phyloP scores from a whole-genome alignment of 2,113 vertebrate genomes.

The Limanda limanda region DNA sequence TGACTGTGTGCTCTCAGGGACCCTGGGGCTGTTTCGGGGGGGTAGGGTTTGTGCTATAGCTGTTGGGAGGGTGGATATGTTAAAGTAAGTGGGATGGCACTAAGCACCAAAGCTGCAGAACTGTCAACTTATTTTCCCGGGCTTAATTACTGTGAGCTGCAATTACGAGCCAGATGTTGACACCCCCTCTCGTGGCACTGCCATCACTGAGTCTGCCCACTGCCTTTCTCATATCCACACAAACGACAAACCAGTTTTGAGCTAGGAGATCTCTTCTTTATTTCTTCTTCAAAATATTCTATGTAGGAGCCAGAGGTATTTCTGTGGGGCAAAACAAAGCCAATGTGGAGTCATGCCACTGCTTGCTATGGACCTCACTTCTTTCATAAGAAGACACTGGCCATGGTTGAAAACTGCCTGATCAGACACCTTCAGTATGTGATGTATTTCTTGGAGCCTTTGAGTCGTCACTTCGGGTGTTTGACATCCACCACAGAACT shows the following conservation, averaged over 20 bases:
- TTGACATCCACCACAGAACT: not conserved
- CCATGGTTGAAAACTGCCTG: not conserved
- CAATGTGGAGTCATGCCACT: not conserved
- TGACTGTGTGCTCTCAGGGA: not conserved
- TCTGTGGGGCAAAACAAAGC: no score
- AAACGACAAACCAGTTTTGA: not conserved
- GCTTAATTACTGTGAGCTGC: slow-evolving; percentile 89
- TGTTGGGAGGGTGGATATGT: not conserved
- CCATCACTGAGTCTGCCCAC: slow-evolving; percentile 29
- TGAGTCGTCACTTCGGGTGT: not conserved
- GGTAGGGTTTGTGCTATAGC: not conserved
- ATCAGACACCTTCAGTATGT: no score
- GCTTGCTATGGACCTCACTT: not conserved
- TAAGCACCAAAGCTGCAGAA: slow-evolving; percentile 74
- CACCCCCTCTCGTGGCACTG: slow-evolving; percentile 71
- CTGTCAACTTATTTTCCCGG: slow-evolving; percentile 88
- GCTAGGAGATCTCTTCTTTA: no score
- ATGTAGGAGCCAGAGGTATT: no score
- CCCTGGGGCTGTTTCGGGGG: not conserved
- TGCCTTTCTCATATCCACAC: not conserved
- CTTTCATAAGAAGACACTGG: not conserved
- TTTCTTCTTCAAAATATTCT: no score
- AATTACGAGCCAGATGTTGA: slow-evolving; percentile 88
- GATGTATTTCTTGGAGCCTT: not conserved
- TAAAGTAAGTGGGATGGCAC: not conserved